These are phyloP conservation scores for Leptinotarsa defecta DNA, from an alignment of 1,140 invertebrate genomes.

Conservation along the genomic window DNA sequence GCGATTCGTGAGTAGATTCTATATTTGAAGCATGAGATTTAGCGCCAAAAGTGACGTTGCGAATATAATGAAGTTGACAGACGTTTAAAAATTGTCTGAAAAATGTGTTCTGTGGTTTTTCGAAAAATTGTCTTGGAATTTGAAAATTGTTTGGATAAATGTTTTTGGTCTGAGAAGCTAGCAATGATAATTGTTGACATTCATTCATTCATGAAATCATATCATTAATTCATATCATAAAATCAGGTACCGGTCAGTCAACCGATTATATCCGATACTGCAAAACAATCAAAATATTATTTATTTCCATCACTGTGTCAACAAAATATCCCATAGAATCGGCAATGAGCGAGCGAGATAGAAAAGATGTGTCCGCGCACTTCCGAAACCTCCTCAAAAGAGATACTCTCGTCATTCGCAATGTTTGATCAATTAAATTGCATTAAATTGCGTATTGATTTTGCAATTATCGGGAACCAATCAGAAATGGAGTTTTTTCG, in stretches of 20 bases:
- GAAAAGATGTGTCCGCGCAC: slow-evolving; percentile 20
- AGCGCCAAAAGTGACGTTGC: neutral
- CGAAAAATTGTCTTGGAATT: no score
- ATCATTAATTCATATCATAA: no score
- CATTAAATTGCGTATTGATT: slow-evolving; percentile 56
- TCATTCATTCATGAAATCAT: no score
- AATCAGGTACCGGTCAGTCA: no score
- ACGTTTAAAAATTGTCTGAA: no score
- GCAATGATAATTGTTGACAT: no score
- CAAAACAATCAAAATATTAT: neutral
- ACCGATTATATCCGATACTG: no score
- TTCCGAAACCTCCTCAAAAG: neutral
- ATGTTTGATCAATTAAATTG: slow-evolving; percentile 55
- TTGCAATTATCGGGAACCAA: slow-evolving; percentile 58
- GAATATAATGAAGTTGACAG: no score
- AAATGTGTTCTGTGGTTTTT: no score
- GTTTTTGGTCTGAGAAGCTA: no score
- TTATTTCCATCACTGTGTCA: neutral
- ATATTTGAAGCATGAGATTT: slow-evolving; percentile 8
- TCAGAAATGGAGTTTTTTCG: slow-evolving; percentile 56
- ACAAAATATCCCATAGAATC: slow-evolving; percentile 8
- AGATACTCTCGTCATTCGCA: slow-evolving; percentile 31
- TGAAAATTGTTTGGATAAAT: no score
- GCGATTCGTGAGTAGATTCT: neutral
- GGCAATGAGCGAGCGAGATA: slow-evolving; percentile 16